Evolutionary conservation across 1,140 invertebrate genomes (phyloP), one percentile per base, ranked within the genome.

Genomic region (Drosophila ficusphila): DNA sequence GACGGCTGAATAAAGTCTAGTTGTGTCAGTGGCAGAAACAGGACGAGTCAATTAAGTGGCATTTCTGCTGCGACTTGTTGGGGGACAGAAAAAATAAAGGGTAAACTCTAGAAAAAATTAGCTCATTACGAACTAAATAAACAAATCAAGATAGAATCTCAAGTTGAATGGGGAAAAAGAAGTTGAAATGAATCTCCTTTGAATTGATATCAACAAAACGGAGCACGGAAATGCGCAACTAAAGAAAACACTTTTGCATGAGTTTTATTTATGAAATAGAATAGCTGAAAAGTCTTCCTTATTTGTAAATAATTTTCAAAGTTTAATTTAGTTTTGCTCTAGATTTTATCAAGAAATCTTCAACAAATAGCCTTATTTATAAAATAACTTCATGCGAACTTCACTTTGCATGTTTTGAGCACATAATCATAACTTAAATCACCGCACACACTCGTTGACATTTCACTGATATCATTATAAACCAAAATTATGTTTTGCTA

Each of bases 31-130:
- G 51, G 34, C 62, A 54, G 31, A 19, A 69, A 47, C 25, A 54
- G 73, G 57, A 60, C 42, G 49, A 76, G 57, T 76, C 77, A 79
- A 79, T 79, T 79, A 79, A 76, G 57, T 79, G 62, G 41, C 69
- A 56, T 74, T 78, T 74, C 61, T 69, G 61, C 53, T 25, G 25
- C 23, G 8, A 42, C 36, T 38, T 38, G 36, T 38, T 14, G 21
- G 33, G 8, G 5, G 31, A 48, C 57, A 58, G 19, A 51, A 23
- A 49, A 21, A 52, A 14, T 34, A 41, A 64, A 49, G 46, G 61
- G 18, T 62, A 6, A 61, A 21, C 16, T 27, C 29, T 31, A 5
- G 51, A 41, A 31, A 65, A 65, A 69, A 38, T 33, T 21, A 57
- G 36, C 16, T 62, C n/a, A 27, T 19, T 33, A n/a, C 14, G 7